These are phyloP conservation scores for Ommatoiulus sabulosus DNA, from an alignment of 2,888 invertebrate species.

Conservation along the genomic window DNA sequence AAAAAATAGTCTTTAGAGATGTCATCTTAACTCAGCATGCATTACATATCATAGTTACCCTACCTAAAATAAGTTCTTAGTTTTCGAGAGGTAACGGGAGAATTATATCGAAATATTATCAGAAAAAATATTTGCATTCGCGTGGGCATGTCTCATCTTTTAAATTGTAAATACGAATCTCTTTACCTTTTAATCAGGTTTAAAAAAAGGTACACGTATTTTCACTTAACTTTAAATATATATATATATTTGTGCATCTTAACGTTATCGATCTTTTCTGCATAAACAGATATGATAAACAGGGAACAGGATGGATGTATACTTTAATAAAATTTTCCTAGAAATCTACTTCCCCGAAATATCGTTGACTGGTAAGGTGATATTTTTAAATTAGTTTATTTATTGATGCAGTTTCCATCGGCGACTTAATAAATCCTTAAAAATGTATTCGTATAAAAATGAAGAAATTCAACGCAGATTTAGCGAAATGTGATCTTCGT, in stretches of 20 bases:
- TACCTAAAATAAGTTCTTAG: too few relatives aligned
- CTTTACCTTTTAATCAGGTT: slow-evolving; percentile 5
- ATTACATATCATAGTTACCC: not conserved
- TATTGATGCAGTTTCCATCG: not conserved
- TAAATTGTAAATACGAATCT: not conserved
- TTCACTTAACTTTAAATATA: slow-evolving; percentile 12
- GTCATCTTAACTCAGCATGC: not conserved
- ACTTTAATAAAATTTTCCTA: not conserved
- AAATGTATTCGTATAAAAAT: not conserved
- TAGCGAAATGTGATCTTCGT: not conserved
- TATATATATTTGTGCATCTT: not conserved
- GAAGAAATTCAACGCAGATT: not conserved
- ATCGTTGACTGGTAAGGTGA: not conserved
- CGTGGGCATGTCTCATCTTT: not conserved
- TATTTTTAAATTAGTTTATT: not conserved
- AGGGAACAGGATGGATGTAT: not conserved
- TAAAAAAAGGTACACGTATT: slow-evolving; percentile 24
- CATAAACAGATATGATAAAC: not conserved
- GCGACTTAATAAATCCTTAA: not conserved
- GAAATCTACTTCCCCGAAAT: not conserved
- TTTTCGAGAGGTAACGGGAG: too few relatives aligned
- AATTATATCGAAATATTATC: not conserved
- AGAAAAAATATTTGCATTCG: not conserved
- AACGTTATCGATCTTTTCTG: not conserved
- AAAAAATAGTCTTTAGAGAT: not conserved